These are phyloP conservation scores for Melipona quadrifasciata DNA, from an alignment of 1,140 invertebrate genomes.

Conservation along the genomic window DNA sequence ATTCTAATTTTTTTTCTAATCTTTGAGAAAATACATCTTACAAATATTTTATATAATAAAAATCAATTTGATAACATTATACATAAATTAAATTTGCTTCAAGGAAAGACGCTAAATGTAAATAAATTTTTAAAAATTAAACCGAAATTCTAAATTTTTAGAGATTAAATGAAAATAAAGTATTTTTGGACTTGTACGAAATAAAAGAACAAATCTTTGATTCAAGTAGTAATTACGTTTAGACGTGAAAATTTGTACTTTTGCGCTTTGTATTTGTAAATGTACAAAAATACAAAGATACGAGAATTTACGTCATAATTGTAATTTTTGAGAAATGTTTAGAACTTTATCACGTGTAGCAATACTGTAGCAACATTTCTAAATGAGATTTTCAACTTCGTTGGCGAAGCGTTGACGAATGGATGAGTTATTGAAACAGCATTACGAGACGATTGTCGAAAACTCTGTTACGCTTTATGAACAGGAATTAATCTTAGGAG, in stretches of 20 bases:
- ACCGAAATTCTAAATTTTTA: too few species aligned
- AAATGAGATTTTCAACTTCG: conserved; percentile 5
- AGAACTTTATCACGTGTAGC: neutral
- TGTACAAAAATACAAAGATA: too few species aligned
- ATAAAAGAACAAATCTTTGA: neutral
- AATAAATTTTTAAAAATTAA: too few species aligned
- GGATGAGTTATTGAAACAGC: neutral
- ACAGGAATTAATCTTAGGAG: neutral
- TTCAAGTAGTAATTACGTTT: too few species aligned
- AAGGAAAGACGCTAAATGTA: too few species aligned
- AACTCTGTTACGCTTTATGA: neutral
- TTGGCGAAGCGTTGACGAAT: neutral
- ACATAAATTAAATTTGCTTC: too few species aligned
- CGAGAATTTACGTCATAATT: too few species aligned
- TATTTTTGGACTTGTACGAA: neutral
- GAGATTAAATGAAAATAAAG: neutral
- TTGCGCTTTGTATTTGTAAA: too few species aligned
- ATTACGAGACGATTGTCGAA: neutral
- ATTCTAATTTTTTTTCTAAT: neutral
- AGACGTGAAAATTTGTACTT: too few species aligned
- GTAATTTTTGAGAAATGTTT: too few species aligned
- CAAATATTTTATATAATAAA: too few species aligned
- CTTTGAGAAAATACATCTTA: neutral
- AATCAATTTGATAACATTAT: too few species aligned
- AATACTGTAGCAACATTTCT: neutral